Percentiles rank a stretch among this genome's conserved stretches.
Evolutionary conservation across 1,140 invertebrate species (phyloP).

Genomic region (Drosophila gunungcola): DNA sequence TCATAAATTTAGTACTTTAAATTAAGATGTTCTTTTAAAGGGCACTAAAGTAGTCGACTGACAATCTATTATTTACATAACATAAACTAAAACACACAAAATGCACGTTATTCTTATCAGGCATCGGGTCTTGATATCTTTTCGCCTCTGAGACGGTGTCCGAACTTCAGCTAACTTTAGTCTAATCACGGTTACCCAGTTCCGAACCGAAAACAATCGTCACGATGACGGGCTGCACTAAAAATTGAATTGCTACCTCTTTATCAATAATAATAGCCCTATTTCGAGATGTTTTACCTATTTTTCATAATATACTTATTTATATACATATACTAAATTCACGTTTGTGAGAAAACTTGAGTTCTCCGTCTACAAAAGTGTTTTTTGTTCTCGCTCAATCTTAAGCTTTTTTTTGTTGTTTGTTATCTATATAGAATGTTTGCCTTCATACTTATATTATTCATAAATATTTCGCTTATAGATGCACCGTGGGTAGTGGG

Average conservation of each 20-base stretch:
- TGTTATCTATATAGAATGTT: slow-evolving; percentile 50
- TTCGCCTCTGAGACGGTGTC: slow-evolving; percentile 2
- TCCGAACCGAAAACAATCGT: slow-evolving; percentile 34
- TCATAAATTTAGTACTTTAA: neutral
- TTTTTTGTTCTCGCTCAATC: slow-evolving; percentile 13
- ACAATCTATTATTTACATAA: slow-evolving; percentile 27
- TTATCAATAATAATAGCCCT: slow-evolving; percentile 24
- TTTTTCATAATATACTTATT: slow-evolving; percentile 12
- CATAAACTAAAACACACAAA: slow-evolving; percentile 1
- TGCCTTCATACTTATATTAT: slow-evolving; percentile 36
- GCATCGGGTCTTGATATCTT: slow-evolving; percentile 28
- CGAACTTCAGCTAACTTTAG: slow-evolving; percentile 1
- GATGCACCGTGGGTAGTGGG: slow-evolving; percentile 37
- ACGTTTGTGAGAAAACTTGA: neutral
- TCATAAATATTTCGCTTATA: slow-evolving; percentile 20
- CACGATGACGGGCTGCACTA: slow-evolving; percentile 31
- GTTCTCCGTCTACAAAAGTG: slow-evolving; percentile 1
- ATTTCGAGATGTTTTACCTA: slow-evolving; percentile 17
- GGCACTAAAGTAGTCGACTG: neutral
- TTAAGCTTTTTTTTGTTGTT: slow-evolving; percentile 31
- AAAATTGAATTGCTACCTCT: slow-evolving; percentile 3
- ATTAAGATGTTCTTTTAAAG: neutral
- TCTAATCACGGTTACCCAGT: slow-evolving; percentile 20
- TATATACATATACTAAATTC: neutral
- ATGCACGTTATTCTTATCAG: slow-evolving; percentile 16